A percentile compares a stretch with the other conserved stretches of the same genome.
Conservation (phyloP, 1,140 invertebrate genomes). For the Teleopsis dalmanni region DNA sequence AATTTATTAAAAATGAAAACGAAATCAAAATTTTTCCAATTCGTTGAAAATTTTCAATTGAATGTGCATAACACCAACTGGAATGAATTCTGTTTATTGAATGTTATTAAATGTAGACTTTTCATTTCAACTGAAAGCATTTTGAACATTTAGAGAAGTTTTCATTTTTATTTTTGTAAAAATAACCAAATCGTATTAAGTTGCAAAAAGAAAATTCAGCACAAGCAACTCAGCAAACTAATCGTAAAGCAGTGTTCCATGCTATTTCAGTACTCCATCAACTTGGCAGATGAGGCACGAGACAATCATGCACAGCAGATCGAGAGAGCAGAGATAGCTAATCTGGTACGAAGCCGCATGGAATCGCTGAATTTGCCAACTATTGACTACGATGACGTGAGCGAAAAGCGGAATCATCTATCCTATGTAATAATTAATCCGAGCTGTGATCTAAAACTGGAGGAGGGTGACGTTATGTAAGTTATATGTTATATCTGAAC, state of each 20-base stretch:
- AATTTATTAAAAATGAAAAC: no score
- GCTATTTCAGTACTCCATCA: constrained; percentile 65
- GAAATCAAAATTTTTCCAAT: no score
- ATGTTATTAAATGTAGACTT: no score
- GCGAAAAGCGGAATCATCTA: constrained; percentile 82
- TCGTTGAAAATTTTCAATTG: no score
- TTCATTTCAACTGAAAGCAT: no score
- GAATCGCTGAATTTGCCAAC: constrained; percentile 82
- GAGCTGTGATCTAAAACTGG: constrained; percentile 90
- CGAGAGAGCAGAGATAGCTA: constrained; percentile 90
- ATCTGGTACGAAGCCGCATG: constrained; percentile 88
- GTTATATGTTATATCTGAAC: constrained; percentile 21
- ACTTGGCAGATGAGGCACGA: constrained; percentile 70
- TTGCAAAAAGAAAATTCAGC: no score
- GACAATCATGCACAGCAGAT: constrained; percentile 84
- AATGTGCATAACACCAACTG: no score
- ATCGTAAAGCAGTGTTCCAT: constrained; percentile 18
- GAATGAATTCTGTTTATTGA: no score
- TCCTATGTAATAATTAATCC: constrained; percentile 99
- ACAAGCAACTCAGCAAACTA: constrained; percentile 12
- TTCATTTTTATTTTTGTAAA: no score
- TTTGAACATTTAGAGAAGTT: no score
- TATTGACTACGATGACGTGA: constrained; percentile 87
- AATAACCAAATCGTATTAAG: no score
- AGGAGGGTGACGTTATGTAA: constrained; percentile 94